Conservation (phyloP, 2,888 invertebrate species). For the Drosophila greeni region DNA sequence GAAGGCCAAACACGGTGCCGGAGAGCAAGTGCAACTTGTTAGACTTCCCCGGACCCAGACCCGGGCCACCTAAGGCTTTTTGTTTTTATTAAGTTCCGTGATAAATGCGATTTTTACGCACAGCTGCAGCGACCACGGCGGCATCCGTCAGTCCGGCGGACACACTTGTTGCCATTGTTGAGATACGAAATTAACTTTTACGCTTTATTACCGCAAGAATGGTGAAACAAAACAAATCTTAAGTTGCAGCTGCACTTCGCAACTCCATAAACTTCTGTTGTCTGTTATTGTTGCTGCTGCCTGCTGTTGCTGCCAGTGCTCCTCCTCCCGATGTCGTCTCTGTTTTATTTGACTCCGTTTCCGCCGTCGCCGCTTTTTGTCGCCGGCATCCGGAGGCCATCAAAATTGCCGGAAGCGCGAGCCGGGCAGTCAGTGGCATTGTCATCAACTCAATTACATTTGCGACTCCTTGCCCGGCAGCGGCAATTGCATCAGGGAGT, state of each 20-base stretch:
- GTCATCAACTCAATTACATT: slow-evolving; percentile 70
- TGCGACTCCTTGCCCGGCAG: slow-evolving; percentile 39
- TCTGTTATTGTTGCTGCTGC: slow-evolving; percentile 2
- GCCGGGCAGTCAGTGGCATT: slow-evolving; percentile 54
- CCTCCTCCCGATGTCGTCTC: slow-evolving; percentile 9
- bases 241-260: slow-evolving; percentile 43
- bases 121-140: slow-evolving; percentile 43
- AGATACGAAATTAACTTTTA: slow-evolving; percentile 65
- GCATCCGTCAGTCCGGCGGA: slow-evolving; percentile 44
- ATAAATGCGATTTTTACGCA: slow-evolving; percentile 68
- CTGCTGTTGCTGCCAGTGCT: slow-evolving; percentile 7
- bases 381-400: slow-evolving; percentile 62
- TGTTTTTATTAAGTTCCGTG: slow-evolving; percentile 58
- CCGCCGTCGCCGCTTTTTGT: slow-evolving; percentile 50
- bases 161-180: slow-evolving; percentile 47
- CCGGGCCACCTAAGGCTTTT: slow-evolving; percentile 7
- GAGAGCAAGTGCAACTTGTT: slow-evolving; percentile 51
- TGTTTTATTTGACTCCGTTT: slow-evolving; percentile 37
- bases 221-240: slow-evolving; percentile 61
- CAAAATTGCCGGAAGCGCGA: slow-evolving; percentile 65
- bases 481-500: slow-evolving; percentile 37
- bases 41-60: slow-evolving; percentile 23
- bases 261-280: slow-evolving; percentile 31
- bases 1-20: slow-evolving; percentile 41
- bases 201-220: slow-evolving; percentile 68